Evolutionary conservation across 2,888 invertebrate genomes (phyloP), one percentile per base, ranked within the genome.

Genomic region (Seira ritae): DNA sequence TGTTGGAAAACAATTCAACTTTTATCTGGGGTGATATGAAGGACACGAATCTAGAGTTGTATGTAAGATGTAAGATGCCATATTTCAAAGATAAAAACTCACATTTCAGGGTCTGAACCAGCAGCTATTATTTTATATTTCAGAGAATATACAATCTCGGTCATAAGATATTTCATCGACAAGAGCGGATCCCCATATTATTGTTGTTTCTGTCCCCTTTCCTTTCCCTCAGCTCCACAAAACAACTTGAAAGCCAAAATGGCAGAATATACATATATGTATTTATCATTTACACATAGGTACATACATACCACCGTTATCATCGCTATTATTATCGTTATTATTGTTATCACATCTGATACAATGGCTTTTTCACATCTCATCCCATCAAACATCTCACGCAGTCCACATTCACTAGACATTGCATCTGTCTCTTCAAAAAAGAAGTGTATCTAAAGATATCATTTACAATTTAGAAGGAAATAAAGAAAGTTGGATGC

Each of bases 331-430:
- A 68, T 68, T 67, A 67, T 76, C 67, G 76, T 76, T 76, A 76
- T 76, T 76, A 76, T 76, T 76, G 50, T 68, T 15, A 67, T 76
- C 68, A 76, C 76, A 76, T 76, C 68, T 42, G 76, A 76, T 76
- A 60, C 76, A 76, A 68, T 68, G 67, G 24, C 22, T 67, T 65
- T 62, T 42, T 42, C 42, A 42, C 73, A 65, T 67, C 46, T 42
- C 42, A 37, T 73, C 62, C 31, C 19, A 20, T 70, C 24, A 46
- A n/a, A 72, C 70, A 46, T 70, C 1, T 68, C n/a, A 42, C 42
- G 42, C 42, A 12, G 42, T 12, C 12, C 6, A 42, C 50, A 2
- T 20, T 17, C 37, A 31, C 70, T 42, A 12, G 42, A 42, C 12
- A 42, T 8, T 42, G 42, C 12, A 42, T 42, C 42, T 42, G n/a